Evolutionary conservation across 2,113 vertebrate genomes (phyloP).

Genomic region (Ranitomeya imitator): DNA sequence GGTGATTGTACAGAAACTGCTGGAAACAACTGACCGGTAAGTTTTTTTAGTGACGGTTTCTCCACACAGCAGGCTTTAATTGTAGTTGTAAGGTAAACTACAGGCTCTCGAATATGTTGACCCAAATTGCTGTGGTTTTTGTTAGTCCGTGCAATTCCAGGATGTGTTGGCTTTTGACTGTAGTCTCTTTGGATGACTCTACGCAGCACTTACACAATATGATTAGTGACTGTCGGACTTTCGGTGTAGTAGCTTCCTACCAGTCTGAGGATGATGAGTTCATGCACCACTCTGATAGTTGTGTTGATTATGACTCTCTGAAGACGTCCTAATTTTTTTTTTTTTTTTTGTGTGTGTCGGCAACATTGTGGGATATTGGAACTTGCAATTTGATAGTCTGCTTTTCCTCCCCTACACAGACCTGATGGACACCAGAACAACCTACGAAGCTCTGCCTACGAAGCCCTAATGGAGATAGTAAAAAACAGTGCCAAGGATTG

Average conservation of each 20-base stretch:
- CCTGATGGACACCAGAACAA: slow-evolving; percentile 99
- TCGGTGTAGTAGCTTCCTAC: not conserved
- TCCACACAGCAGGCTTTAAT: no score
- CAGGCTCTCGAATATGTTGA: no score
- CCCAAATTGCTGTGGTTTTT: no score
- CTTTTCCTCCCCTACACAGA: slow-evolving; percentile 66
- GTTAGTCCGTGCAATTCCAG: no score
- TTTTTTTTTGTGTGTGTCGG: not conserved
- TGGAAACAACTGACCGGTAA: slow-evolving; percentile 96
- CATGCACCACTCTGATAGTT: slow-evolving; percentile 23
- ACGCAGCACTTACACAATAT: no score
- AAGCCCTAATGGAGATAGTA: slow-evolving; percentile 98
- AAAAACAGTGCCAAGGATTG: slow-evolving; percentile 99
- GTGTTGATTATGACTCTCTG: slow-evolving; percentile 13
- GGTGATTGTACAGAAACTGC: slow-evolving; percentile 94
- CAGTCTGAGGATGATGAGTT: not conserved
- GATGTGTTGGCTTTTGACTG: no score
- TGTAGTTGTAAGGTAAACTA: no score
- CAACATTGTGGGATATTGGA: not conserved
- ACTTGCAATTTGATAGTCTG: not conserved
- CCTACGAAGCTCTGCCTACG: slow-evolving; percentile 93
- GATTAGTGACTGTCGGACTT: not conserved
- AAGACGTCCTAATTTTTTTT: not conserved
- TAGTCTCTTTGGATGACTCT: no score
- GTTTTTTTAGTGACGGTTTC: not conserved